Evolutionary conservation across 30 jellyfish, hydroid and myxozoan genomes (phyloP), one percentile per base, ranked within the genome.

Genomic region (Morbakka virulenta): DNA sequence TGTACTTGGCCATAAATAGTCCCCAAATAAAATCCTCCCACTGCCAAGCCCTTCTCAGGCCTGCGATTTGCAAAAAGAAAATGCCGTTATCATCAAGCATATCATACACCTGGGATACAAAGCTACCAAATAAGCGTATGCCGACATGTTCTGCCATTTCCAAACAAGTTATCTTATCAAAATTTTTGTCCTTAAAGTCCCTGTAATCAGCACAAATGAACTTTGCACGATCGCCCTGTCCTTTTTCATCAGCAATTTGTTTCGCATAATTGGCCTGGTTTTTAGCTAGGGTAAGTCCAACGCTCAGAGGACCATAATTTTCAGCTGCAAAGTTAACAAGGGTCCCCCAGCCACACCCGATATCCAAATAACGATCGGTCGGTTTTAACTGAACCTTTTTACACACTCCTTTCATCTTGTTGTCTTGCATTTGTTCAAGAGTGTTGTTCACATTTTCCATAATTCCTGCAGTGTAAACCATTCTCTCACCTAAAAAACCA

Each of bases 101-200:
- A 27, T 82, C 93, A 53, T 82, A 89, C 6, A 89, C 95, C 67
- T 89, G 97, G 62, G 76, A 47, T 93, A 89, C 51, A 72, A 89
- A 89, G 57, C 82, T 63, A 25, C 96, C 94, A 34, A 74, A 89
- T 57, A 72, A 67, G 66, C 88, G 77, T 53, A 89, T 80, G 32
- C 97, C 97, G 35, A 89, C 97, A 51, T 89, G 97, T 82, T 89
- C 97, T 2, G 97, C 89, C 97, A 89, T 89, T 72, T 89, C 97
- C 50, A 89, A 81, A 63, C 97, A 89, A 23, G 97, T 84, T n/a
- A 89, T 89, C 74, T 89, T 89, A 82, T 80, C 86, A 72, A 41
- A 89, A 69, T 83, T 89, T 20, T 50, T 35, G 28, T 73, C 49
- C n/a, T 87, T 87, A 30, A 89, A 62, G 50, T 89, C 97, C 20